Conservation (phyloP, 2,888 invertebrate species). For the Pyralis farinalis region DNA sequence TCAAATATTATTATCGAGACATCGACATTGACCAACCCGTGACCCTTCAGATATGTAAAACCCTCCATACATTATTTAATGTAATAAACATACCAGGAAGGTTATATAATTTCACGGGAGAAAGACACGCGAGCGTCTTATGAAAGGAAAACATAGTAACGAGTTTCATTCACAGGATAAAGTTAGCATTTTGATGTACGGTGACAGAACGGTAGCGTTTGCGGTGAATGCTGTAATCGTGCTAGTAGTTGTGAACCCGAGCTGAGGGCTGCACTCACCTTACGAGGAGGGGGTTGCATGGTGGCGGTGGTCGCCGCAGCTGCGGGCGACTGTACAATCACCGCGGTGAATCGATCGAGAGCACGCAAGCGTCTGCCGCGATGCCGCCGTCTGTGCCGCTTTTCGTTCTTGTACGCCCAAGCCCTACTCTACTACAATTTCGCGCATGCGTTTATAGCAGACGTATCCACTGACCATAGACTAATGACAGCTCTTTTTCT, state of each 20-base stretch:
- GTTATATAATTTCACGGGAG: constrained; percentile 5
- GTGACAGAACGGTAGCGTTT: constrained; percentile 9
- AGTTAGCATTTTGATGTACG: background rate
- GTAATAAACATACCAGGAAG: constrained; percentile 8
- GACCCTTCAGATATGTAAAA: no score
- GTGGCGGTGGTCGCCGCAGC: constrained; percentile 36
- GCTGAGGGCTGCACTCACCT: constrained; percentile 81
- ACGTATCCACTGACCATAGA: constrained; percentile 25
- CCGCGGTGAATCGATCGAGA: constrained; percentile 41
- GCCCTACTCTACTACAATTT: constrained; percentile 10
- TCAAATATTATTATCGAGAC: background rate
- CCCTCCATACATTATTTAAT: no score
- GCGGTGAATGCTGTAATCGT: background rate
- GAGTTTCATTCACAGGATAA: background rate
- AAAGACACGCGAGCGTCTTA: constrained; percentile 7
- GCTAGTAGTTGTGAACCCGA: constrained; percentile 5
- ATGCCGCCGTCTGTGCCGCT: constrained; percentile 14
- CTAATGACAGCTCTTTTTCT: constrained; percentile 5
- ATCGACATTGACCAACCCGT: no score
- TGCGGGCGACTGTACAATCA: constrained; percentile 15
- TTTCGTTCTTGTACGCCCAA: constrained; percentile 27
- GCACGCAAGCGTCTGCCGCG: constrained; percentile 47
- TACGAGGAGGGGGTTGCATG: constrained; percentile 94
- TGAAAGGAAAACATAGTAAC: constrained; percentile 8
- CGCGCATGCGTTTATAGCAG: constrained; percentile 22